Percentiles rank a stretch among this genome's conserved stretches.
phyloP scores from a whole-genome alignment of 2,888 invertebrate genomes.

The Gari tellinella region DNA sequence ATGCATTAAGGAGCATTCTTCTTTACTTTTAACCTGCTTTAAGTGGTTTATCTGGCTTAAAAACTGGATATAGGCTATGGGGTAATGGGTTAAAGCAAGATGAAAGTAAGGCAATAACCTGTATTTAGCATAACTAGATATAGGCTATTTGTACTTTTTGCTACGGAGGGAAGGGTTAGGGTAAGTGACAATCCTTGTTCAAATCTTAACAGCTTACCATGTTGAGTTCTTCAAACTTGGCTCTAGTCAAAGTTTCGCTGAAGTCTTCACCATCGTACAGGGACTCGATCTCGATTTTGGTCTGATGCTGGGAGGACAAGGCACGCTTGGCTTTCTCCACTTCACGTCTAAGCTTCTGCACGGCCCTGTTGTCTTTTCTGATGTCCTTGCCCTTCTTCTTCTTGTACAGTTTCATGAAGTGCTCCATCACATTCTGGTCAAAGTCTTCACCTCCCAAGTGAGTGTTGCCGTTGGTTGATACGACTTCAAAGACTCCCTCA shows the following conservation, averaged over 20 bases:
- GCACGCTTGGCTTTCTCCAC: slow-evolving; percentile 99
- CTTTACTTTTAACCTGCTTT: no score
- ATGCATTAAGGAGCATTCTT: no score
- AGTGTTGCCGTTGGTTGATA: slow-evolving; percentile 96
- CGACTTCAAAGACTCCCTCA: slow-evolving; percentile 97
- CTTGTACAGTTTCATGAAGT: slow-evolving; percentile 99
- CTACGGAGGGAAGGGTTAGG: no score
- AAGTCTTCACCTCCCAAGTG: slow-evolving; percentile 99
- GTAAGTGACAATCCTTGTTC: no score
- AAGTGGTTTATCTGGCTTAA: no score
- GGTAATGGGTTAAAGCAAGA: no score
- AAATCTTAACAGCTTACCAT: slow-evolving; percentile 87
- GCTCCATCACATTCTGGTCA: slow-evolving; percentile 98
- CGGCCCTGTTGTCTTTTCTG: slow-evolving; percentile 95
- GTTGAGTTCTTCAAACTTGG: slow-evolving; percentile 99
- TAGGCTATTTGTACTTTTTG: no score
- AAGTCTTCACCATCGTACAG: slow-evolving; percentile 99
- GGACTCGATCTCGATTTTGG: slow-evolving; percentile 98
- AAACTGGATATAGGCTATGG: no score
- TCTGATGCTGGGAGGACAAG: slow-evolving; percentile 96
- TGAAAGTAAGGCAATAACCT: no score
- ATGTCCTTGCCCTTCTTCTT: slow-evolving; percentile 99
- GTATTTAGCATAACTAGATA: no score
- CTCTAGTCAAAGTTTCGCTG: slow-evolving; percentile 98
- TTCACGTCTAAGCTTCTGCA: slow-evolving; percentile 97